Evolutionary conservation across 2,888 invertebrate species (phyloP), one percentile per base, ranked within the genome.

Genomic region (Odontocerum albicorne): DNA sequence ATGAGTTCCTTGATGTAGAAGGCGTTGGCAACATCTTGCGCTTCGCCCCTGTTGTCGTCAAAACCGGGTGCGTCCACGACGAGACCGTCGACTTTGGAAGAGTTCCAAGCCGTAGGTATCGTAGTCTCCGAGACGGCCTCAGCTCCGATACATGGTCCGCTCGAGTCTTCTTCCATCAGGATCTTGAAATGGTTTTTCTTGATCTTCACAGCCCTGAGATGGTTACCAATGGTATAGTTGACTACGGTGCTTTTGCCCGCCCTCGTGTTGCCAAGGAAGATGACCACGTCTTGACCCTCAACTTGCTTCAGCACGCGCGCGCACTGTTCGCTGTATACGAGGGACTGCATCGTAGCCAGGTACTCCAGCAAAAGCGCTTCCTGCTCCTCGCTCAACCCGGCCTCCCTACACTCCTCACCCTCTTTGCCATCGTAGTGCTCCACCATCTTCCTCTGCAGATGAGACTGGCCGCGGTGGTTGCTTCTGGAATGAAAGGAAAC

Each of bases 11-110:
- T 38, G 6, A 38, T 38, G 15, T 15, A 38, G 16, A 38, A 38
- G 3, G 38, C 6, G 10, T 38, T 38, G 16, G 38, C 38, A 13
- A 38, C 10, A 38, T 38, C 38, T 38, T 38, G 38, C 4, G 13
- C 38, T 15, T 4, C 38, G 4, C 38, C 38, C 16, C 38, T 38
- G 10, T 38, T 38, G 15, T 38, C 38, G 16, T 38, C 38, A 38
- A 38, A 38, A 3, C 38, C 38, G 8, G 38, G 38, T 13, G 15
- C 6, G 15, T 38, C 38, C 4, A 38, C 38, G 8, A 38, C 15
- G 2, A 13, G 13, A 8, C 13, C 38, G 8, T 3, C 8, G 17
- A 38, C 3, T 13, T 38, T 38, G 38, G 38, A 38, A 38, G 38
- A 38, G 13, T 38, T 3, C 38, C 38, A 38, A 15, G 38, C 13